Percentiles rank a stretch among this genome's conserved stretches.
Conservation (phyloP, 1,140 invertebrate species). For the Anastatus disparis region DNA sequence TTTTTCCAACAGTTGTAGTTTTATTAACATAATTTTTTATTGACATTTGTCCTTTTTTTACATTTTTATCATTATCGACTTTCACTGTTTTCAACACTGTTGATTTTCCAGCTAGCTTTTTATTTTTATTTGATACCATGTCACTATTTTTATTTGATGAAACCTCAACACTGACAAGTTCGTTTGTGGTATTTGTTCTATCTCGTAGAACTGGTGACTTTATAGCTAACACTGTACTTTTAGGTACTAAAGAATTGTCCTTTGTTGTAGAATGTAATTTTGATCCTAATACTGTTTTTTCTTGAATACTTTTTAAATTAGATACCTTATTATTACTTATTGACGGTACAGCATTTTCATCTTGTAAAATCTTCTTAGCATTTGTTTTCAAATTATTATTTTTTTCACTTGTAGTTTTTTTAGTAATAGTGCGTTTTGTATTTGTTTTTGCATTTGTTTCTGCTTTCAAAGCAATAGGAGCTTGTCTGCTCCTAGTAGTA, state of each 20-base stretch:
- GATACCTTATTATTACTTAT: background rate
- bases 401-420: background rate
- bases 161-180: constrained; percentile 34
- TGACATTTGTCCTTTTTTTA: background rate
- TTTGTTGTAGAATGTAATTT: background rate
- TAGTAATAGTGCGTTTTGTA: background rate
- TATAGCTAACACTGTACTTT: background rate
- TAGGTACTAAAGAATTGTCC: background rate
- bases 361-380: background rate
- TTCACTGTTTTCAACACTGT: background rate
- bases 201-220: constrained; percentile 44
- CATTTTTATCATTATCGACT: background rate
- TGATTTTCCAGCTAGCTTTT: background rate
- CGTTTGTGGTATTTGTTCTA: constrained; percentile 43
- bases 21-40: background rate
- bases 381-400: background rate
- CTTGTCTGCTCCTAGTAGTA: constrained; percentile 18
- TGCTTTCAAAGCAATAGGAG: background rate
- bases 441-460: background rate
- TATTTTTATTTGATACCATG: background rate
- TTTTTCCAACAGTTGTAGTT: background rate
- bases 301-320: background rate
- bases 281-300: background rate
- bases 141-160: background rate
- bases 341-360: constrained; percentile 6